A percentile compares a stretch with the other conserved stretches of the same genome.
Conservation (phyloP, 2,113 vertebrate species). For the Otolemur garnettii region DNA sequence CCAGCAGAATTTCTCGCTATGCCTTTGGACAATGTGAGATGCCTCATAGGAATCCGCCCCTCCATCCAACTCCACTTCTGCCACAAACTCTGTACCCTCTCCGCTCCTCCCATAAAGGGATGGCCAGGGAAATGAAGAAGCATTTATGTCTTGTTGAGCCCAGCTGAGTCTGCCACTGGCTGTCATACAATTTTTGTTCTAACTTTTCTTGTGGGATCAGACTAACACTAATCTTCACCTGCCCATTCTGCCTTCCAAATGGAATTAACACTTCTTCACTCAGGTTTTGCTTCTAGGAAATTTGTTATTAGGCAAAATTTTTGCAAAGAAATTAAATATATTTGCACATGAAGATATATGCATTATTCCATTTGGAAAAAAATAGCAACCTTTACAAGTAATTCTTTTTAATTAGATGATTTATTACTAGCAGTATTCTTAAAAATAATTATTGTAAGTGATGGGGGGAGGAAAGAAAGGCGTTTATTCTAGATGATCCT, state of each 20-base stretch:
- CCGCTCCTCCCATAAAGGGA: neutral
- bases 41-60: neutral
- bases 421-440: neutral
- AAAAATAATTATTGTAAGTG: neutral
- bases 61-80: rapidly evolving
- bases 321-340: neutral
- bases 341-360: neutral
- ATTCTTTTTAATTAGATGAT: neutral
- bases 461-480: neutral
- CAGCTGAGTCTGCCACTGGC: neutral
- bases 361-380: neutral
- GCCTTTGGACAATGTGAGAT: neutral
- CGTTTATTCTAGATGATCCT: neutral
- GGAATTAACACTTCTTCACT: neutral
- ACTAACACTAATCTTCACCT: neutral
- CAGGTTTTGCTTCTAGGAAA: neutral
- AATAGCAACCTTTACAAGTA: neutral
- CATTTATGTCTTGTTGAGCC: neutral
- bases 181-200: neutral
- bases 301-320: neutral
- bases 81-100: neutral
- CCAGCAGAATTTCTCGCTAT: neutral
- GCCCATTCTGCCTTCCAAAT: neutral
- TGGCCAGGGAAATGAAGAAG: neutral
- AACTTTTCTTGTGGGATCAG: neutral